Base-by-base conservation (phyloP, 2,888 invertebrate genomes). In the Scaptomyza cyrtandrae region DNA sequence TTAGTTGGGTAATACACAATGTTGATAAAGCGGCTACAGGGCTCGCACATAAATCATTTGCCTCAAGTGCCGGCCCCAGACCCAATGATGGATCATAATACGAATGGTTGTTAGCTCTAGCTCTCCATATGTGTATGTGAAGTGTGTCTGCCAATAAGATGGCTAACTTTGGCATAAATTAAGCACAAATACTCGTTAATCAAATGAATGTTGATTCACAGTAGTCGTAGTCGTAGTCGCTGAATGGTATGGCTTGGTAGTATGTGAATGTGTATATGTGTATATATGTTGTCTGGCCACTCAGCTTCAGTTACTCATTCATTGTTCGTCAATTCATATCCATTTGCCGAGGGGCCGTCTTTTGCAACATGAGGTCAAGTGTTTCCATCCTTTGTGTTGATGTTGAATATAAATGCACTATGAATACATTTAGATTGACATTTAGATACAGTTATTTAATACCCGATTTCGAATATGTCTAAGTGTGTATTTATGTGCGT, bases 381-480 rank as follows among this genome's bases (percentile, higher is more conserved):
- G 64, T 14, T 44, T 43, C 35, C 44, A 44, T 33, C 48, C 56
- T 50, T 50, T 35, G 70, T 54, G 60, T 49, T 48, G 60, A 65
- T 61, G 59, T 61, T 62, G 75, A 64, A 69, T 81, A 71, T 63
- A 74, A 83, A 88, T 84, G 83, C 83, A 86, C 80, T 71, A 78
- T 83, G 88, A 88, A 84, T 84, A 88, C 75, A 75, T 83, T 84
- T 75, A 84, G 88, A 84, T 84, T 84, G 83, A 88, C 83, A 83
- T 72, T 71, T 65, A 69, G 83, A 84, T 86, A 88, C 84, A 78
- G 72, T 75, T 83, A 75, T 80, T 80, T 82, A 78, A 79, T 80
- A 81, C 78, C 78, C 71, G 10, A 55, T 59, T 69, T 78, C 68
- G 16, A 43, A 13, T 39, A 10, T 37, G 35, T 10, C 4, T 1